phyloP scores from a whole-genome alignment of 2,797 vertebrate genomes.

The Acrossocheilus fasciatus region DNA sequence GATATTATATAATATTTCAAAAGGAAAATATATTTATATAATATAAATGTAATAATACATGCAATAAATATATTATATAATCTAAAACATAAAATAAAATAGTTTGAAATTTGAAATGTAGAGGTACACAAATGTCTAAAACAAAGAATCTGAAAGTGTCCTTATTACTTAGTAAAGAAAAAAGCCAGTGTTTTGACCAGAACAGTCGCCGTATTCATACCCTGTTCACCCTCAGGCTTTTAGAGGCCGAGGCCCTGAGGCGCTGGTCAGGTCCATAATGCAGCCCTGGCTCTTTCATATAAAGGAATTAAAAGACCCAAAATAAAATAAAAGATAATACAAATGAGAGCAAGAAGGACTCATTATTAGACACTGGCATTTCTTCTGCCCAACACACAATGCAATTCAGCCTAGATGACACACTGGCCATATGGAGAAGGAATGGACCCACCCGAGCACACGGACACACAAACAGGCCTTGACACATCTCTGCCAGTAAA shows the following conservation, averaged over 20 bases:
- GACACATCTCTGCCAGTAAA: slow-evolving; percentile 74
- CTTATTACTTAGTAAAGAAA: slow-evolving; percentile 2
- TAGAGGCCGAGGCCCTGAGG: background rate
- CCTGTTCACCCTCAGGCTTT: background rate
- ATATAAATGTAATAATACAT: background rate
- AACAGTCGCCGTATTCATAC: slow-evolving; percentile 7
- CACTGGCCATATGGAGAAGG: slow-evolving; percentile 42
- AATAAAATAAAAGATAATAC: slow-evolving; percentile 2
- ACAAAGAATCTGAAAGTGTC: background rate
- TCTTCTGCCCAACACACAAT: slow-evolving; percentile 18
- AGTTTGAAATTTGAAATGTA: background rate
- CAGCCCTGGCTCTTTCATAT: slow-evolving; percentile 7
- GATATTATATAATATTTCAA: background rate
- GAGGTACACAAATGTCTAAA: background rate
- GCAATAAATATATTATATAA: background rate
- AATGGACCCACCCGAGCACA: slow-evolving; percentile 28
- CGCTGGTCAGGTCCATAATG: background rate
- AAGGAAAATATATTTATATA: background rate
- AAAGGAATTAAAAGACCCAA: background rate
- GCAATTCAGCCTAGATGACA: slow-evolving; percentile 29
- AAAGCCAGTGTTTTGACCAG: slow-evolving; percentile 15
- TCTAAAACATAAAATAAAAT: background rate
- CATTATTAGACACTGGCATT: slow-evolving; percentile 8
- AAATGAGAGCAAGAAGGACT: background rate
- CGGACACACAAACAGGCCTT: slow-evolving; percentile 40